Base-by-base conservation (phyloP, 2,888 invertebrate genomes). In the Vesta saturnalis region DNA sequence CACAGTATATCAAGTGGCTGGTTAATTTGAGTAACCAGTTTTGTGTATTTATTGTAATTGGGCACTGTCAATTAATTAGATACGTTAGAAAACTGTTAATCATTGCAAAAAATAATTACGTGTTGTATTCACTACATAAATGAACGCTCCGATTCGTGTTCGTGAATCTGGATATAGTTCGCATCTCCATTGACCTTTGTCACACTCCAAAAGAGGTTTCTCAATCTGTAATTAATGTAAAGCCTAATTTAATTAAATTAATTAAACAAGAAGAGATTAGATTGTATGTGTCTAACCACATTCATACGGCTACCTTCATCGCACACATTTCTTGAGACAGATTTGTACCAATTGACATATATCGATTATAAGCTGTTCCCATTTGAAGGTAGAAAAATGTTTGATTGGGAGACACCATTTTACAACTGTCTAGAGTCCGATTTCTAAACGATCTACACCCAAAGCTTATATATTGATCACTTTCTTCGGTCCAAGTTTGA, bases 271-370 rank as follows among this genome's bases (percentile, higher is more conserved):
- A n/a, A n/a, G n/a, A n/a, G n/a, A n/a, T n/a, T n/a, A n/a, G n/a
- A 12, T 2, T 5, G 10, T n/a, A 5, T 43, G 3, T 5, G 2
- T 2, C 10, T 3, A 5, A n/a, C n/a, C n/a, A n/a, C n/a, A n/a
- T n/a, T n/a, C n/a, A n/a, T n/a, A n/a, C n/a, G n/a, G n/a, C n/a
- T 72, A 73, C 73, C 66, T 70, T 71, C 12, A 73, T 49, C 1
- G 60, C 62, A 43, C 73, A 73, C 18, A 47, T 70, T 15, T 55
- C 58, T 15, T 60, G 54, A 19, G n/a, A 15, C 3, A 73, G 57
- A 49, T 73, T 62, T 18, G 70, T 72, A 16, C 59, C 59, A 1
- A 73, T 59, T 12, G 66, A 62, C 15, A 64, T 65, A 57, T 70
- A 70, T 35, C 66, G 46, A 23, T 59, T 54, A 14, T 64, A 57